A percentile compares a stretch with the other conserved stretches of the same genome.
phyloP scores from a whole-genome alignment of 2,113 vertebrate genomes.

The Datnioides undecimradiatus region DNA sequence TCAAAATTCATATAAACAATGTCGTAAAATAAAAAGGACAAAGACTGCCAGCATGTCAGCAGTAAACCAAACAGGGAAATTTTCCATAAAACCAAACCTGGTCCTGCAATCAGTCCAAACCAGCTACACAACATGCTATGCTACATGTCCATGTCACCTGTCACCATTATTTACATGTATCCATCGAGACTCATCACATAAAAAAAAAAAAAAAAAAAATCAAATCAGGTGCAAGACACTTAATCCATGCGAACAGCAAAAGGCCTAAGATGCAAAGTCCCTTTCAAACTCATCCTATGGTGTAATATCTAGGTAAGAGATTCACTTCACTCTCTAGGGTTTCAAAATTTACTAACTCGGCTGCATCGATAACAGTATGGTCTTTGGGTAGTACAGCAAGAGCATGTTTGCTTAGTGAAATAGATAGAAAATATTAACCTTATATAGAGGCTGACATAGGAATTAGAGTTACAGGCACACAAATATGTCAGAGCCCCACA shows the following conservation, averaged over 20 bases:
- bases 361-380: not conserved
- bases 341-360: not conserved
- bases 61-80: not conserved
- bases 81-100: constrained; percentile 12
- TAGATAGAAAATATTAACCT: not conserved
- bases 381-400: not conserved
- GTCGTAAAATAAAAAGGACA: not conserved
- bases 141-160: not conserved
- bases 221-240: not conserved
- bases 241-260: no score
- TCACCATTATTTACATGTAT: not conserved
- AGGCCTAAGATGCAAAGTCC: constrained; percentile 9
- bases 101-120: not conserved
- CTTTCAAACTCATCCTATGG: not conserved
- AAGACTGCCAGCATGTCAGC: not conserved
- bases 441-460: not conserved
- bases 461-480: not conserved
- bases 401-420: not conserved
- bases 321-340: not conserved
- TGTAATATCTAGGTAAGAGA: not conserved
- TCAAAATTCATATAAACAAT: not conserved
- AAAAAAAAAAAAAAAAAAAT: no score
- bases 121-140: not conserved
- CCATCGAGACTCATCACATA: not conserved
- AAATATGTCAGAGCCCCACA: not conserved